These are phyloP conservation scores for Pteropus alecto DNA, from an alignment of 2,113 vertebrate species.

Conservation along the genomic window DNA sequence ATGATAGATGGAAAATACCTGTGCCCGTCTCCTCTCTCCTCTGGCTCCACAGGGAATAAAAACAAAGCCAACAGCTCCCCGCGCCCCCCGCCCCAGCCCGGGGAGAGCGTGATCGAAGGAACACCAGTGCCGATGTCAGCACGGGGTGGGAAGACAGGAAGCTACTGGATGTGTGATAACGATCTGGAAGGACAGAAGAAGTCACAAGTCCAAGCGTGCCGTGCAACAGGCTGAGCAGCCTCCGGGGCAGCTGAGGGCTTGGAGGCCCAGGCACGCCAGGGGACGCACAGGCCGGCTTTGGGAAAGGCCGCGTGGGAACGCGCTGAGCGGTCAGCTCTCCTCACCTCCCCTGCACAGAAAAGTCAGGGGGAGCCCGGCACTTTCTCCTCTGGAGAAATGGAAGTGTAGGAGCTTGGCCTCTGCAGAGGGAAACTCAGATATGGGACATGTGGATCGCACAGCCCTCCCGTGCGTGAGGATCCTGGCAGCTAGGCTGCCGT, in stretches of 20 bases:
- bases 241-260: no score
- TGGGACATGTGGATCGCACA: fast-evolving
- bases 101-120: background rate
- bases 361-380: background rate
- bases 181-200: background rate
- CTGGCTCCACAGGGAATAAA: background rate
- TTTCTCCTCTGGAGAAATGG: background rate
- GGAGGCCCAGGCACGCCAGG: background rate
- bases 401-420: no score
- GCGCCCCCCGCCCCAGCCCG: background rate
- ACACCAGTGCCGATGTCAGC: background rate
- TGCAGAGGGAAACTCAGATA: background rate
- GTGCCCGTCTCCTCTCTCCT: background rate
- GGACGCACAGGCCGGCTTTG: fast-evolving
- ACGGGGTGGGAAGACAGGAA: background rate
- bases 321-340: background rate
- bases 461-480: background rate
- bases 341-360: background rate
- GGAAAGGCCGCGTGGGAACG: fast-evolving
- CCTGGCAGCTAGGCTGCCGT: background rate
- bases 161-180: background rate
- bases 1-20: no score
- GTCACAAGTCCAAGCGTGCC: fast-evolving
- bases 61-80: background rate
- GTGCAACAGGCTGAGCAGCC: no score